phyloP scores from a whole-genome alignment of 2,113 vertebrate genomes.

The Myotis davidii region DNA sequence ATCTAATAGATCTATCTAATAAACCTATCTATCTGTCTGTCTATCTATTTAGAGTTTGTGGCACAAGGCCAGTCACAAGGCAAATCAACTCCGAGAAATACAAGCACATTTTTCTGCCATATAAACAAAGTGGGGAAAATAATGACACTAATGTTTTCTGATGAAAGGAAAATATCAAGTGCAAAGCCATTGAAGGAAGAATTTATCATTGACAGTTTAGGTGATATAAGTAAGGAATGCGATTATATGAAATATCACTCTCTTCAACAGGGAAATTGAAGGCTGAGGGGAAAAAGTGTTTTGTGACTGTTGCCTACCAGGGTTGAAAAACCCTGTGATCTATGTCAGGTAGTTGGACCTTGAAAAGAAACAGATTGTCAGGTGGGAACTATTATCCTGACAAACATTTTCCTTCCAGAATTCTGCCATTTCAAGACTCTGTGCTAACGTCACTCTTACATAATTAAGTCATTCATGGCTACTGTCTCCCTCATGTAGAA shows the following conservation, averaged over 20 bases:
- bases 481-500: neutral
- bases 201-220: neutral
- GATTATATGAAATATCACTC: slow-evolving; percentile 33
- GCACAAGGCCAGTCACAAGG: neutral
- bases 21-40: neutral
- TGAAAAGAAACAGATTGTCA: slow-evolving; percentile 52
- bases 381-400: slow-evolving; percentile 47
- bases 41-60: neutral
- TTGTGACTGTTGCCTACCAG: neutral
- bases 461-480: slow-evolving; percentile 23
- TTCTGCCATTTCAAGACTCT: slow-evolving; percentile 2
- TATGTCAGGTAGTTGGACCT: neutral
- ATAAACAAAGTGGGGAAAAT: neutral
- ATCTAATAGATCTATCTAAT: no score
- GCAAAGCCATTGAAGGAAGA: neutral
- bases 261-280: slow-evolving; percentile 30
- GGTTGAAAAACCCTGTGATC: neutral
- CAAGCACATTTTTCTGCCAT: neutral
- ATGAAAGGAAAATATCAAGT: neutral
- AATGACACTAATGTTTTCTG: neutral
- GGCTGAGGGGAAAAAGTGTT: neutral
- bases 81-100: neutral
- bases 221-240: neutral
- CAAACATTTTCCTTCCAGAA: slow-evolving; percentile 24
- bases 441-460: neutral